Conservation (phyloP, 2,888 invertebrate species). For the Isoperla grammatica region DNA sequence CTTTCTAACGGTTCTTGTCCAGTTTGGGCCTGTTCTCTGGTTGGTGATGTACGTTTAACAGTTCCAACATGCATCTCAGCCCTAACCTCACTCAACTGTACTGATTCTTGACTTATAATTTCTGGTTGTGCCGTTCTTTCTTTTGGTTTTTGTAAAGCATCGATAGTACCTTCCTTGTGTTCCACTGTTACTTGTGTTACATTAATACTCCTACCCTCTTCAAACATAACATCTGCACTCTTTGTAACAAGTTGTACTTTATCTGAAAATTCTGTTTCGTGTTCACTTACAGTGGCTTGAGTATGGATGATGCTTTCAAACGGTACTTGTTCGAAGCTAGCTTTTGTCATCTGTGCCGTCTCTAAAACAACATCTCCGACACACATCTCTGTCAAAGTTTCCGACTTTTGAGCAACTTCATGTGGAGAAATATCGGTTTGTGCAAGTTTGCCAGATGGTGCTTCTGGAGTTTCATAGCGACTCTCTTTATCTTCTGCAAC, state of each 20-base stretch:
- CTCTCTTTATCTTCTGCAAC: conserved; percentile 44
- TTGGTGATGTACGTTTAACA: conserved; percentile 21
- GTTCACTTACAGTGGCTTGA: conserved; percentile 46
- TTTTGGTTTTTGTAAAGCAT: conserved; percentile 31
- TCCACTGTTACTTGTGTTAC: conserved; percentile 42
- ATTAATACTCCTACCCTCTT: conserved; percentile 44
- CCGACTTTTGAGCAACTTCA: conserved; percentile 43
- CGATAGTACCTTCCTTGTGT: conserved; percentile 46
- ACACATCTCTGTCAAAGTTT: conserved; percentile 36
- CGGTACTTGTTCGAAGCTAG: conserved; percentile 42
- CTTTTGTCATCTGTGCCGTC: conserved; percentile 36
- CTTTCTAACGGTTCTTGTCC: conserved; percentile 27
- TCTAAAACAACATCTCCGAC: conserved; percentile 35
- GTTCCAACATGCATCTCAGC: conserved; percentile 29
- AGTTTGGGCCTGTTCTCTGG: conserved; percentile 25
- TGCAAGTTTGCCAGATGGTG: conserved; percentile 41
- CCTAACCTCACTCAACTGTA: conserved; percentile 35
- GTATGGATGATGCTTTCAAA: conserved; percentile 43
- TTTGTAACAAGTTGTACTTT: conserved; percentile 38
- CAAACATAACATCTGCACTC: conserved; percentile 42
- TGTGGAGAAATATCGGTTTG: conserved; percentile 40
- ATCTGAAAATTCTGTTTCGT: conserved; percentile 42
- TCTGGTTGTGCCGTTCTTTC: conserved; percentile 33
- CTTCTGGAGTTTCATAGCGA: conserved; percentile 35
- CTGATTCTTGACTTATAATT: conserved; percentile 34